These are phyloP conservation scores for Bolborhynchus lineola DNA, from an alignment of 2,113 vertebrate species.

Conservation along the genomic window DNA sequence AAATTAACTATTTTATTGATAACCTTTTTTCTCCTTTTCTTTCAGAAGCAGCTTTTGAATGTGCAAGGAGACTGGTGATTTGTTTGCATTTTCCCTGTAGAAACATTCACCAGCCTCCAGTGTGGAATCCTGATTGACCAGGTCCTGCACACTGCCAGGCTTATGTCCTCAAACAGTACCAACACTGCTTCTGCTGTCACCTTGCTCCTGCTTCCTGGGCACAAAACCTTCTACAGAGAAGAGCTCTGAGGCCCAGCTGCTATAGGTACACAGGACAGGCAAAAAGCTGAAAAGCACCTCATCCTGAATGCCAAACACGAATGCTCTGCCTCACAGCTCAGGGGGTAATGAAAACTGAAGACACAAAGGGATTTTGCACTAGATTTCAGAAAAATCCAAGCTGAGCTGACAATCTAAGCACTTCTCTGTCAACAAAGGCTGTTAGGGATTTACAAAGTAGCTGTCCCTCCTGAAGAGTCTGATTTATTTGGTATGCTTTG, in stretches of 20 bases:
- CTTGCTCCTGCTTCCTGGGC: neutral
- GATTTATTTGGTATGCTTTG: constrained; percentile 37
- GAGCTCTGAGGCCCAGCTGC: neutral
- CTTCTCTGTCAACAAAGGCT: constrained; percentile 56
- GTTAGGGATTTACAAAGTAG: constrained; percentile 51
- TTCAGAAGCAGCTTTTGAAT: neutral
- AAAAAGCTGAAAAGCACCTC: neutral
- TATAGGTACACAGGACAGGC: neutral
- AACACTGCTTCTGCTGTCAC: neutral
- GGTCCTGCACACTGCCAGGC: neutral
- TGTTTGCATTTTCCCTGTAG: neutral
- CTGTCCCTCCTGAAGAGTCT: constrained; percentile 32
- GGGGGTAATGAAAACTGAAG: constrained; percentile 51
- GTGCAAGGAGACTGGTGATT: neutral
- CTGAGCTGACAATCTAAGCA: constrained; percentile 61
- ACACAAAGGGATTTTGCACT: constrained; percentile 57
- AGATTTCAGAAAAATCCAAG: constrained; percentile 58
- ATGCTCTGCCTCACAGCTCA: neutral
- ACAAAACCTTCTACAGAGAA: neutral
- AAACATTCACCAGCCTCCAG: neutral
- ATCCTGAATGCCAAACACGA: constrained; percentile 17
- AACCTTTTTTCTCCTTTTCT: neutral
- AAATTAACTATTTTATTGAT: neutral
- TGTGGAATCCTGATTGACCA: neutral
- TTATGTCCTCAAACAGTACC: neutral